These are phyloP conservation scores for Catharus fuscescens DNA, from an alignment of 2,113 vertebrate genomes.

Conservation along the genomic window DNA sequence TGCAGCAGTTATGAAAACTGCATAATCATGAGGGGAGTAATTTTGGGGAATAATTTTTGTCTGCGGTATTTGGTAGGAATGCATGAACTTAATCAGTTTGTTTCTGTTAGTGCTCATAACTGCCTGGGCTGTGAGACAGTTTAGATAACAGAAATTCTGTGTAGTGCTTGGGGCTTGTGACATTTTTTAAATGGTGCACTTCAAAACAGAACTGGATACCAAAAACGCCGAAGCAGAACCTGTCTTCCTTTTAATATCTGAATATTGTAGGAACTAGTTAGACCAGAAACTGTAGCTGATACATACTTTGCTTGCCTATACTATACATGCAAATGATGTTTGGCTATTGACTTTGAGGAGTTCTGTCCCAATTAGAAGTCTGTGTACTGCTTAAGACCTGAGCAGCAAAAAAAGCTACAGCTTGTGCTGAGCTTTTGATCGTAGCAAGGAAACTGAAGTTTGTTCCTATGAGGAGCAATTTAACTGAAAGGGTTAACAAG, in stretches of 20 bases:
- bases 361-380: not conserved
- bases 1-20: not conserved
- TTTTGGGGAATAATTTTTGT: not conserved
- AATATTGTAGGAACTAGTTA: not conserved
- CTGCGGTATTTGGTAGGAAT: not conserved
- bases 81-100: not conserved
- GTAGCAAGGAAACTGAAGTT: not conserved
- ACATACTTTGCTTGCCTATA: not conserved
- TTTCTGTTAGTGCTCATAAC: not conserved
- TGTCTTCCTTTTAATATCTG: not conserved
- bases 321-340: not conserved
- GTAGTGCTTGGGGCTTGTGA: not conserved
- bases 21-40: not conserved
- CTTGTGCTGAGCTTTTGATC: not conserved
- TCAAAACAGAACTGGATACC: not conserved
- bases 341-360: not conserved
- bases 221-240: not conserved
- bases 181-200: not conserved
- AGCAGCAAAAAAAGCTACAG: not conserved
- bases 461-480: not conserved
- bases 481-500: not conserved
- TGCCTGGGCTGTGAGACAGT: not conserved
- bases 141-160: not conserved
- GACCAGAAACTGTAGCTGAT: not conserved
- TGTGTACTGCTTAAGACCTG: not conserved